Evolutionary conservation across 2,888 invertebrate genomes (phyloP).

Genomic region (Conus canariensis): DNA sequence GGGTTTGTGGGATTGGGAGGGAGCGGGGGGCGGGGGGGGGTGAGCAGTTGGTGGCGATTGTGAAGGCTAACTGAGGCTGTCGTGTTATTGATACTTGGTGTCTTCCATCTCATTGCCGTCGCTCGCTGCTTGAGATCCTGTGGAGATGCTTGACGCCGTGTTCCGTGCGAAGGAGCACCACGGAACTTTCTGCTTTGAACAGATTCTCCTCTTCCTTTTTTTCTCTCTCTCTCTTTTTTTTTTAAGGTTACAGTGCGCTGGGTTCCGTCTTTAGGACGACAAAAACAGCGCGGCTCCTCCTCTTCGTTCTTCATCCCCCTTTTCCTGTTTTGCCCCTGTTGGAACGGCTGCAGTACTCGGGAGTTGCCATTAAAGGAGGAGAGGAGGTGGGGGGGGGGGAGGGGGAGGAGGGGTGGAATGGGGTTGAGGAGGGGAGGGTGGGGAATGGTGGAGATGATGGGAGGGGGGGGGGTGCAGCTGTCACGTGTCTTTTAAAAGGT

Average conservation of each 20-base stretch:
- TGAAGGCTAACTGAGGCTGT: conserved; percentile 31
- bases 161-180: background rate
- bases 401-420: no score
- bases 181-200: background rate
- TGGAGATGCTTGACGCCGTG: no score
- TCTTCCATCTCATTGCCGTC: background rate
- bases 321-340: background rate
- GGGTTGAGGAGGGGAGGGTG: no score
- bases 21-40: conserved; percentile 14
- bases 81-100: conserved; percentile 35
- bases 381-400: no score
- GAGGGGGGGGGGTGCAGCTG: no score
- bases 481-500: no score
- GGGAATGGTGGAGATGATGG: no score
- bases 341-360: no score
- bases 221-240: background rate
- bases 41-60: background rate
- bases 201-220: background rate
- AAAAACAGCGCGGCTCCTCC: background rate
- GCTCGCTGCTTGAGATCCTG: background rate
- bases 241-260: background rate
- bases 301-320: background rate
- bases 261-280: no score
- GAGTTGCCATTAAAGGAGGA: no score
- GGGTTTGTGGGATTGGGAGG: no score